Conservation (phyloP, 53 echinoderm and acorn worm genomes). For the Arbacia lixula region DNA sequence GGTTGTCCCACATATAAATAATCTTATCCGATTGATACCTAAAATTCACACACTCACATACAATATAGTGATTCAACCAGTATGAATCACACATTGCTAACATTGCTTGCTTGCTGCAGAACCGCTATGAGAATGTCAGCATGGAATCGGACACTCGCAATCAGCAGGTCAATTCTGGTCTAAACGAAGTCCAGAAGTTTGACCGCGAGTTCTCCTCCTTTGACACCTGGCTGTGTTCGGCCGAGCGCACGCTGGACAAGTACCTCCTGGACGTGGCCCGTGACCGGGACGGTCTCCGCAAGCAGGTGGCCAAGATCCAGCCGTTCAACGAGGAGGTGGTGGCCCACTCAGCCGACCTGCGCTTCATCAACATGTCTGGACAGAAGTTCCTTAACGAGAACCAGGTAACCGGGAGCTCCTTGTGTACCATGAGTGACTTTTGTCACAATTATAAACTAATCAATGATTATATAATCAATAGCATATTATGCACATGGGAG, state of each 20-base stretch:
- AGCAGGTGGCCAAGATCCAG: constrained; percentile 92
- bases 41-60: too few relatives aligned
- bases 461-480: too few relatives aligned
- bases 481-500: too few relatives aligned
- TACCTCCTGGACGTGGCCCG: constrained; percentile 88
- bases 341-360: constrained; percentile 90
- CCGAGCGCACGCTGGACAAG: constrained; percentile 90
- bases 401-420: too few relatives aligned
- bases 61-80: too few relatives aligned
- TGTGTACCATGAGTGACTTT: too few relatives aligned
- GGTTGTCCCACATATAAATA: too few relatives aligned
- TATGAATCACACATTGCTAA: too few relatives aligned
- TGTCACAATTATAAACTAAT: too few relatives aligned
- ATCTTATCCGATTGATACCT: too few relatives aligned
- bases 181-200: constrained; percentile 95
- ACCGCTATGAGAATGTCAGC: constrained; percentile 77
- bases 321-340: constrained; percentile 97
- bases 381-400: constrained; percentile 92
- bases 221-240: constrained; percentile 91
- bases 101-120: constrained; percentile 38
- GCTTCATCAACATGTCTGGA: constrained; percentile 96
- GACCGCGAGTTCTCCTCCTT: constrained; percentile 91
- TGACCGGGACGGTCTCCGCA: constrained; percentile 84
- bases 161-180: constrained; percentile 79
- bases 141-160: constrained; percentile 80